Percentiles rank a stretch among this genome's conserved stretches.
phyloP scores from a whole-genome alignment of 2,888 invertebrate genomes.

The Saturnia pavonia region DNA sequence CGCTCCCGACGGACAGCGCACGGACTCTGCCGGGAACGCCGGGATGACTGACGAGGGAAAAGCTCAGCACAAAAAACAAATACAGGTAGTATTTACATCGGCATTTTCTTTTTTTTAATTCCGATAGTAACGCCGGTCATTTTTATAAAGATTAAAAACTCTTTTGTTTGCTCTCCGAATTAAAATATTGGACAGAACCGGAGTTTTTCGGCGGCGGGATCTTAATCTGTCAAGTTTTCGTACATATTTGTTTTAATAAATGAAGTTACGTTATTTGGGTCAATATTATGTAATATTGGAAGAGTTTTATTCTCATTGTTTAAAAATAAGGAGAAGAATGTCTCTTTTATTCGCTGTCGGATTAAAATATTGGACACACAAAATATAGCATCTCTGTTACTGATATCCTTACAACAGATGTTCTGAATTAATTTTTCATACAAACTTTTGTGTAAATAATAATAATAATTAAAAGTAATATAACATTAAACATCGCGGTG shows the following conservation, averaged over 20 bases:
- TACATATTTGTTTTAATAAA: too few relatives aligned
- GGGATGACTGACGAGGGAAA: slow-evolving; percentile 31
- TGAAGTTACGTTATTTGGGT: too few relatives aligned
- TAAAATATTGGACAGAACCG: not conserved
- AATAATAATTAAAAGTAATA: not conserved
- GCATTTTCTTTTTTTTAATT: slow-evolving; percentile 33
- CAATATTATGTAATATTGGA: too few relatives aligned
- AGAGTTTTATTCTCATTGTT: too few relatives aligned
- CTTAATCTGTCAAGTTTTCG: too few relatives aligned
- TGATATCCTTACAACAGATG: not conserved
- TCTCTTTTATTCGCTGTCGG: too few relatives aligned
- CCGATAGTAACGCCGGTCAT: slow-evolving; percentile 22
- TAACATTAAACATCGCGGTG: not conserved
- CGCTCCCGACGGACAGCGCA: slow-evolving; percentile 57
- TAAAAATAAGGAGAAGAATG: too few relatives aligned
- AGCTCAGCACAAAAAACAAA: slow-evolving; percentile 8
- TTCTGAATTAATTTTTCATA: not conserved
- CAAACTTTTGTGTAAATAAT: not conserved
- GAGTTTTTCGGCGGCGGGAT: too few relatives aligned
- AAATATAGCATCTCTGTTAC: too few relatives aligned
- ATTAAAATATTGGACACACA: too few relatives aligned
- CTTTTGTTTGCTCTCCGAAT: slow-evolving; percentile 25
- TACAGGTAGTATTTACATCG: not conserved
- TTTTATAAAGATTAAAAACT: slow-evolving; percentile 13
- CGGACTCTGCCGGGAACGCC: slow-evolving; percentile 51